phyloP scores from a whole-genome alignment of 1,140 invertebrate species.

The Trichonephila clavipes region DNA sequence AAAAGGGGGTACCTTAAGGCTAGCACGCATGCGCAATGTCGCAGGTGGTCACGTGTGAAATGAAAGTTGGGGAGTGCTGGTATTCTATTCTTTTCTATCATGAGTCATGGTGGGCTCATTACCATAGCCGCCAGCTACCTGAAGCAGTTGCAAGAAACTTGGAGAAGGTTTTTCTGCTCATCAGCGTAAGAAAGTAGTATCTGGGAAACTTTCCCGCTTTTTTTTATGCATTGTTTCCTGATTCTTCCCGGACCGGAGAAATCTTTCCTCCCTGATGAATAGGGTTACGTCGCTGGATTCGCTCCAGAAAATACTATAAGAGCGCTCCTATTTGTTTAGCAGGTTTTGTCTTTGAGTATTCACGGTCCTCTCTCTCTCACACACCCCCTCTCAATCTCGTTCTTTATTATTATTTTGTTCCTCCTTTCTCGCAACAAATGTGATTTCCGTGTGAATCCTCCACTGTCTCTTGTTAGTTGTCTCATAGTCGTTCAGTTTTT shows the following conservation, averaged over 20 bases:
- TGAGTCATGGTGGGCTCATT: slow-evolving; percentile 55
- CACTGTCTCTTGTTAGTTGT: background rate
- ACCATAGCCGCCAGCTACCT: slow-evolving; percentile 33
- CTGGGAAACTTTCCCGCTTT: background rate
- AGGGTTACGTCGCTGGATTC: background rate
- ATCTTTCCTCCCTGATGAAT: slow-evolving; percentile 47
- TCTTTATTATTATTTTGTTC: too few relatives aligned
- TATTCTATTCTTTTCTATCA: slow-evolving; percentile 5
- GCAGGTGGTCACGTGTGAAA: slow-evolving; percentile 59
- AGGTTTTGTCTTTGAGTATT: background rate
- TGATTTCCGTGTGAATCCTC: background rate
- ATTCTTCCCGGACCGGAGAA: background rate
- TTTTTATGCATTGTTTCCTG: slow-evolving; percentile 31
- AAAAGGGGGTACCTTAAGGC: background rate
- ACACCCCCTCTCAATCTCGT: too few relatives aligned
- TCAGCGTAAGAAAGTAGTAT: slow-evolving; percentile 22
- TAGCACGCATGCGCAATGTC: slow-evolving; percentile 30
- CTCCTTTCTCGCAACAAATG: background rate
- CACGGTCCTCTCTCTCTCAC: background rate
- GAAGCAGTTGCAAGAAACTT: slow-evolving; percentile 20
- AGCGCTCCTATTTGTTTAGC: slow-evolving; percentile 35
- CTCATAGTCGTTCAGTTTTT: background rate
- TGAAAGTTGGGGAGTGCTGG: slow-evolving; percentile 10
- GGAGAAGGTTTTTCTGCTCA: slow-evolving; percentile 37
- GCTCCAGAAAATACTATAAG: slow-evolving; percentile 5